Conservation (phyloP, 2,888 invertebrate species). For the Himalopsyche tibetana region DNA sequence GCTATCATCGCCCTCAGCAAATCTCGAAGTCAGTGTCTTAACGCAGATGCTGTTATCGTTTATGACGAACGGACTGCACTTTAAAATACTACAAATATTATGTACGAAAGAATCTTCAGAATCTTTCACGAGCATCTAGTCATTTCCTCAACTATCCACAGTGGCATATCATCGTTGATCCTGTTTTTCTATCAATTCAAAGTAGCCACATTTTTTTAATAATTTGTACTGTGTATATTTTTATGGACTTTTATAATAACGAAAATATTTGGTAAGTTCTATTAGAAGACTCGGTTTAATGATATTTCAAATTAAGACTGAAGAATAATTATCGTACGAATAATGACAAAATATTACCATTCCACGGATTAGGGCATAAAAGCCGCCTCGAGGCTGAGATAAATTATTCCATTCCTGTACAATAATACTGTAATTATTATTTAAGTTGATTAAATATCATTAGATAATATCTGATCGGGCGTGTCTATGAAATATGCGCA, state of each 20-base stretch:
- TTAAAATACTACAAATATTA: slow-evolving; percentile 68
- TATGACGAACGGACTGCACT: slow-evolving; percentile 89
- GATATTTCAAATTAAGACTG: slow-evolving; percentile 41
- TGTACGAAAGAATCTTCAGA: background rate
- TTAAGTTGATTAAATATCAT: slow-evolving; percentile 36
- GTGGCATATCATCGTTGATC: slow-evolving; percentile 31
- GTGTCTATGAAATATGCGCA: background rate
- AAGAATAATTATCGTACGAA: slow-evolving; percentile 38
- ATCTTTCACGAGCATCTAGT: slow-evolving; percentile 8
- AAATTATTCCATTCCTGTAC: slow-evolving; percentile 44
- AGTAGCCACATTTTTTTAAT: slow-evolving; percentile 17
- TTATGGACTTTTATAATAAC: slow-evolving; percentile 35
- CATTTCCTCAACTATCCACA: slow-evolving; percentile 29
- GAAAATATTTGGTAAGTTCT: slow-evolving; percentile 16
- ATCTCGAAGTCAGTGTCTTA: slow-evolving; percentile 84
- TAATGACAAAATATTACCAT: slow-evolving; percentile 36
- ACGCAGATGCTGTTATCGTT: slow-evolving; percentile 88
- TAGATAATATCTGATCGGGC: background rate
- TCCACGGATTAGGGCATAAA: background rate
- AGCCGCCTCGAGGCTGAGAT: slow-evolving; percentile 11
- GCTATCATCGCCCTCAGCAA: slow-evolving; percentile 87
- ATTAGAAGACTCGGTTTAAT: slow-evolving; percentile 31
- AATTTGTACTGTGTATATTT: slow-evolving; percentile 39
- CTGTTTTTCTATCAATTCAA: background rate
- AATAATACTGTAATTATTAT: slow-evolving; percentile 28